A percentile compares a stretch with the other conserved stretches of the same genome.
Conservation (phyloP, 2,797 vertebrate species). For the Dryobates pubescens region DNA sequence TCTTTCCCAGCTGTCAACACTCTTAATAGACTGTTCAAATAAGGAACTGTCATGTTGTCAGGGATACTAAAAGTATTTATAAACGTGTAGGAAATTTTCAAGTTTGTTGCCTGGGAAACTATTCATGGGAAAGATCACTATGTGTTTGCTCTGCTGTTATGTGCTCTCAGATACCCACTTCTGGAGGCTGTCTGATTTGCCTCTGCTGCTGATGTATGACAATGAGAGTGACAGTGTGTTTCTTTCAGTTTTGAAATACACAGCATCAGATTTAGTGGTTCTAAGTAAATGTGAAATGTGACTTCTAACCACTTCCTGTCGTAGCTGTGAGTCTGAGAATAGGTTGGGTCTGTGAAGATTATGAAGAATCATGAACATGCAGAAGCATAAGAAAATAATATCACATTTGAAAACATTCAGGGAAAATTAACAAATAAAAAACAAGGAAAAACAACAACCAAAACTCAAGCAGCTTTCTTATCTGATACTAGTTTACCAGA, state of each 20-base stretch:
- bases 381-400: background rate
- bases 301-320: background rate
- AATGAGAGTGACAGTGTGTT: background rate
- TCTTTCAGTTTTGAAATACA: background rate
- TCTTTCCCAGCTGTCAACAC: background rate
- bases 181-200: background rate
- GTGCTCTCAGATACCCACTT: background rate
- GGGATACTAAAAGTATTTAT: background rate
- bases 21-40: background rate
- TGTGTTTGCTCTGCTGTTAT: background rate
- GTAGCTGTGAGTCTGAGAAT: background rate
- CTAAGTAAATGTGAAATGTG: background rate
- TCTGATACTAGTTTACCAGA: background rate
- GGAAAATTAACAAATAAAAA: background rate
- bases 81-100: background rate
- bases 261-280: background rate
- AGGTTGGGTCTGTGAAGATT: background rate
- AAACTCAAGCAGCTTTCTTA: background rate
- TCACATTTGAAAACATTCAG: background rate
- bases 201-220: background rate
- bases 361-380: background rate
- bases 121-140: background rate
- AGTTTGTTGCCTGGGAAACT: background rate
- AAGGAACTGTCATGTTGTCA: background rate
- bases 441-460: rapidly evolving